Evolutionary conservation across 2,797 vertebrate species (phyloP), one percentile per base, ranked within the genome.

Genomic region (Macrochelys suwanniensis): DNA sequence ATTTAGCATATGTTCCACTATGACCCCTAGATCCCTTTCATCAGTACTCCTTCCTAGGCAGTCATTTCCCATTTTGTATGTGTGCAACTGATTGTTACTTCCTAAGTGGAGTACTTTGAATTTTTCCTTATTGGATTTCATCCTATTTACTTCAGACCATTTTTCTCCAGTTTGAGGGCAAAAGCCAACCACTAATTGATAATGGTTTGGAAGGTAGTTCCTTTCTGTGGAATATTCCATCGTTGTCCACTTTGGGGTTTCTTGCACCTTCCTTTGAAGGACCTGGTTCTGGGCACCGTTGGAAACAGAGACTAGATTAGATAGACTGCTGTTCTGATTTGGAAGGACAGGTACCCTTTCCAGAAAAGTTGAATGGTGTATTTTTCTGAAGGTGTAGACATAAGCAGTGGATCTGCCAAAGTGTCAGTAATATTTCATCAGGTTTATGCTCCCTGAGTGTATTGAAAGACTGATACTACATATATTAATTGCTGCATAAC

Each of bases 401-500:
- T 37, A 54, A 37, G 42, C 51, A 82, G 45, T 71, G 54, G n/a
- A 45, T 79, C 28, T 82, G 16, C 84, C 31, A 85, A 59, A 50
- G 28, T 54, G 53, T 83, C n/a, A 59, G 31, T 42, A 51, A 53
- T 45, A 57, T 86, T 82, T 61, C 28, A 53, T 25, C 37, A 59
- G n/a, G 45, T 53, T 89, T 89, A 7, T 42, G 59, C 50, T 87
- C 28, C 17, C 6, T 0, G 1, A 49, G 37, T 9, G 7, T 51
- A 1, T 5, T 82, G 83, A 59, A 78, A 4, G 79, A 77, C 74
- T 78, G 7, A 0, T 51, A 28, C 3, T 11, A 78, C 45, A 57
- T 12, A 2, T 6, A 0, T 17, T 7, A n/a, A 5, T 1, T 0
- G 0, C 88, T 80, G 59, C 77, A 81, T 82, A 5, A 1, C 47